Evolutionary conservation across 2,888 invertebrate species (phyloP), one percentile per base, ranked within the genome.

Genomic region (Melangyna quadrimaculata): DNA sequence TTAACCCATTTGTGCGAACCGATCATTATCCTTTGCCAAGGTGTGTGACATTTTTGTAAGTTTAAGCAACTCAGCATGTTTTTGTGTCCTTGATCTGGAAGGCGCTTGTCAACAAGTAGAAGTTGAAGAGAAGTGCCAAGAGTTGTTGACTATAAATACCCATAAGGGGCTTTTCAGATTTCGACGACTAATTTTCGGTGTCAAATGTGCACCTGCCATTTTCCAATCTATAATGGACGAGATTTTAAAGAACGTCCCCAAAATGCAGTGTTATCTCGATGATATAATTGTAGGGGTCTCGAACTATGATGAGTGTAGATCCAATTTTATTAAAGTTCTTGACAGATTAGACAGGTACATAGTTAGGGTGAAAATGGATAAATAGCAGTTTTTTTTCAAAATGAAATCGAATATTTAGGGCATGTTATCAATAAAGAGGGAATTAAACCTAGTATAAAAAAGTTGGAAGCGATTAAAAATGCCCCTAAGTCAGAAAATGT

Each of bases 171-270:
- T 27, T 27, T 53, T 27, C 5, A 27, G 14, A 1, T 27, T 53
- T 27, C 53, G 27, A 1, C 27, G 27, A 1, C 27, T n/a, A n/a
- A n/a, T n/a, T n/a, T n/a, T n/a, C n/a, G n/a, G n/a, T n/a, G n/a
- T n/a, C n/a, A n/a, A n/a, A n/a, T n/a, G n/a, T n/a, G n/a, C n/a
- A n/a, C n/a, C n/a, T n/a, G n/a, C n/a, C n/a, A n/a, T n/a, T n/a
- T 86, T 80, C 24, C 86, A 86, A 61, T 51, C 40, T 10, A 53
- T 80, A 4, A 72, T 86, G 78, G 80, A 80, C 43, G 17, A 70
- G 27, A 27, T 27, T 27, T 27, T 27, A 6, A 27, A 27, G 27
- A 27, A 27, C 27, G 6, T 27, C 6, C 27, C 6, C 3, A 27
- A 6, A 27, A 6, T 27, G 6, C 27, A 27, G 27, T 27, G 27